These are phyloP conservation scores for Erythrolamprus reginae DNA, from an alignment of 2,113 vertebrate genomes.

Conservation along the genomic window DNA sequence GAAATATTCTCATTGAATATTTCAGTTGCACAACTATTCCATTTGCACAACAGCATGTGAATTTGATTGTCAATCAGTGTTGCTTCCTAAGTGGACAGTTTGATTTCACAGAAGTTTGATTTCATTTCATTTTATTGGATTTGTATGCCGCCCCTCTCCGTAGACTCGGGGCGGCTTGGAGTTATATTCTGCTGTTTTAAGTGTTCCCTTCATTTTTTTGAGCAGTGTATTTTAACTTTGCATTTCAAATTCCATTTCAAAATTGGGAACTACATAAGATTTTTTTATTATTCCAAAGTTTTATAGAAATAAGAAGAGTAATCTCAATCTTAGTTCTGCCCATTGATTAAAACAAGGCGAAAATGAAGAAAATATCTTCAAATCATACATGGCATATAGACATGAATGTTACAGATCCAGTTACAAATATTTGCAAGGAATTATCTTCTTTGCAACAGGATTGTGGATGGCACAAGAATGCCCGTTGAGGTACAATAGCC, in stretches of 20 bases:
- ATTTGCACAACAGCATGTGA: too few relatives aligned
- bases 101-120: too few relatives aligned
- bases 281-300: background rate
- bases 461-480: background rate
- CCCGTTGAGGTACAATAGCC: background rate
- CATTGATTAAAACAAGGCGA: background rate
- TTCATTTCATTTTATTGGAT: too few relatives aligned
- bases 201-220: too few relatives aligned
- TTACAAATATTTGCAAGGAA: background rate
- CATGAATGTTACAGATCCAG: background rate
- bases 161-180: too few relatives aligned
- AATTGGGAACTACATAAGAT: background rate
- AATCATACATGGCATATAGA: background rate
- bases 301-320: background rate
- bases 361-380: background rate
- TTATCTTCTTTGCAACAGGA: background rate
- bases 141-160: too few relatives aligned
- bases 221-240: background rate
- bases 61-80: too few relatives aligned
- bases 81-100: too few relatives aligned
- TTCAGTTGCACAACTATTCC: too few relatives aligned
- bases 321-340: background rate
- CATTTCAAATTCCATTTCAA: background rate
- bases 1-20: too few relatives aligned
- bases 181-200: too few relatives aligned